phyloP scores from a whole-genome alignment of 2,888 invertebrate species.

The Xylota sylvarum region DNA sequence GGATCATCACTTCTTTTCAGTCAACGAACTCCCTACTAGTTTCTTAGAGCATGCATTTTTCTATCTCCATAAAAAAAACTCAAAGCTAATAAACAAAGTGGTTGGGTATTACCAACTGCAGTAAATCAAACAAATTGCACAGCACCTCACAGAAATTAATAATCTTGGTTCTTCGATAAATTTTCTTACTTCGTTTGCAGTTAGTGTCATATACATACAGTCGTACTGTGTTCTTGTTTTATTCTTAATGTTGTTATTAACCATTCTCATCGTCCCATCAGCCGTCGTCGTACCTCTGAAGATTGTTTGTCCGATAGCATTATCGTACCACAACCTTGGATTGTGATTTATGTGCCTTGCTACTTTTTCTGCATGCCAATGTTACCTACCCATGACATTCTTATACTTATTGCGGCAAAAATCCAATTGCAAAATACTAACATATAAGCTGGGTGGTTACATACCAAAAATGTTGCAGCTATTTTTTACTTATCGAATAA shows the following conservation, averaged over 20 bases:
- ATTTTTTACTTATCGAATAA: background rate
- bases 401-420: background rate
- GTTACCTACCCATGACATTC: slow-evolving; percentile 10
- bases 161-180: slow-evolving; percentile 35
- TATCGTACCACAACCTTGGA: slow-evolving; percentile 42
- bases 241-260: slow-evolving; percentile 34
- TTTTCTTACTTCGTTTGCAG: slow-evolving; percentile 34
- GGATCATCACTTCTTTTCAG: no score
- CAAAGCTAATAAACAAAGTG: background rate
- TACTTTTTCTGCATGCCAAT: slow-evolving; percentile 2
- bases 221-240: slow-evolving; percentile 20
- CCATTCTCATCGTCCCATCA: slow-evolving; percentile 18
- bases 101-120: background rate
- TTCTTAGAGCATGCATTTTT: background rate
- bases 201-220: slow-evolving; percentile 20
- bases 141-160: slow-evolving; percentile 28
- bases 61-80: background rate
- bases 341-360: slow-evolving; percentile 25
- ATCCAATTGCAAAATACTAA: background rate
- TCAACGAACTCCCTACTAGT: no score
- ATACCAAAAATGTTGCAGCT: background rate
- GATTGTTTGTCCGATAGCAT: slow-evolving; percentile 46
- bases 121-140: slow-evolving; percentile 13
- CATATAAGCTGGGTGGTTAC: background rate
- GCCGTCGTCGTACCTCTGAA: background rate